phyloP scores from a whole-genome alignment of 2,888 invertebrate genomes.

The Nematopogon swammerdamellus region DNA sequence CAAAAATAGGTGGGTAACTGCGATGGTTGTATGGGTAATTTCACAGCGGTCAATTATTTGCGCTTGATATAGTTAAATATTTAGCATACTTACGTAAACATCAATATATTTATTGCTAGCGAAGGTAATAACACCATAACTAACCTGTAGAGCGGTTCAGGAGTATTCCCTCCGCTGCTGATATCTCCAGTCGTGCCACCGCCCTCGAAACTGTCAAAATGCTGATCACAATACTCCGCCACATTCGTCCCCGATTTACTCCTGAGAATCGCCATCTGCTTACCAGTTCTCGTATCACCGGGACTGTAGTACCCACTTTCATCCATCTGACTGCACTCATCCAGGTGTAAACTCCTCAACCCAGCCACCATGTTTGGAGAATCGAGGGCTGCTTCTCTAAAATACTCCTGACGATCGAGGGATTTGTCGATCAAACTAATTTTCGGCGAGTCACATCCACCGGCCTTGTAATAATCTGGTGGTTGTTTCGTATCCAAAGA shows the following conservation, averaged over 20 bases:
- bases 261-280: constrained; percentile 16
- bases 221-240: constrained; percentile 20
- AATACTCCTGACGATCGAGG: constrained; percentile 22
- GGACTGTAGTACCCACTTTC: constrained; percentile 51
- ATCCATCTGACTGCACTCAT: constrained; percentile 48
- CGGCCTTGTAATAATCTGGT: not conserved
- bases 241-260: constrained; percentile 12
- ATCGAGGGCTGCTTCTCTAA: constrained; percentile 34
- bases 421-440: not conserved
- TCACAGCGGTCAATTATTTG: no score
- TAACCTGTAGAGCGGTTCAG: constrained; percentile 38
- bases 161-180: constrained; percentile 27
- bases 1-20: no score
- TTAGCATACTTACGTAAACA: no score
- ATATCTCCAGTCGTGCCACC: constrained; percentile 24
- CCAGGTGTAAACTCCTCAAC: constrained; percentile 39
- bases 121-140: no score
- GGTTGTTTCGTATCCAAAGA: not conserved
- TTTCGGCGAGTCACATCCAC: not conserved
- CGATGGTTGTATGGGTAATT: no score
- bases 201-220: constrained; percentile 38
- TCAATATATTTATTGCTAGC: no score
- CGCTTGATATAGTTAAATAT: no score
- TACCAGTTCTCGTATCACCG: constrained; percentile 24
- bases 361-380: constrained; percentile 42